phyloP scores from a whole-genome alignment of 2,888 invertebrate genomes.

The Eustalomyia histrio region DNA sequence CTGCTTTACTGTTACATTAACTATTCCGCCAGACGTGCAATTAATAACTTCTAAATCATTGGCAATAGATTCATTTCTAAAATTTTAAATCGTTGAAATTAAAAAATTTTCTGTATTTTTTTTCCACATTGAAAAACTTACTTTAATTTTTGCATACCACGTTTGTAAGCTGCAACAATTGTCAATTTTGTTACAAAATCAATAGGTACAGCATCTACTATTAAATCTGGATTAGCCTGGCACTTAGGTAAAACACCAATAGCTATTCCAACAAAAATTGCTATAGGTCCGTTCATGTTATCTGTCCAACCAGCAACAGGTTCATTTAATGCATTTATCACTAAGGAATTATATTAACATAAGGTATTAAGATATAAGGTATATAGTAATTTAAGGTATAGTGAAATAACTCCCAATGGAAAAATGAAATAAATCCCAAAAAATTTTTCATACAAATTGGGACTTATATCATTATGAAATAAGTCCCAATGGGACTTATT shows the following conservation, averaged over 20 bases:
- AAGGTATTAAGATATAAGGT: too few species aligned
- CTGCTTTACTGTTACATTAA: not conserved
- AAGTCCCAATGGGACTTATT: too few species aligned
- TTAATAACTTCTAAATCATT: conserved; percentile 37
- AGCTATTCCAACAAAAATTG: conserved; percentile 85
- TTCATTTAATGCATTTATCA: conserved; percentile 83
- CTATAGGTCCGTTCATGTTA: conserved; percentile 94
- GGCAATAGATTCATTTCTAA: conserved; percentile 11
- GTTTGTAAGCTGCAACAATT: conserved; percentile 85
- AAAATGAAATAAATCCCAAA: too few species aligned
- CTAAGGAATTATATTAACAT: conserved; percentile 76
- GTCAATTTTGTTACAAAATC: conserved; percentile 88
- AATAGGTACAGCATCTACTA: conserved; percentile 89
- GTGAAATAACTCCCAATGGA: too few species aligned
- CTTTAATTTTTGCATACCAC: conserved; percentile 79
- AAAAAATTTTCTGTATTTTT: not conserved
- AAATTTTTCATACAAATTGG: too few species aligned
- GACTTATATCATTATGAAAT: too few species aligned
- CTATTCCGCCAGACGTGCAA: conserved; percentile 1
- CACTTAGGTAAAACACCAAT: conserved; percentile 86
- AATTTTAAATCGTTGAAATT: too few species aligned
- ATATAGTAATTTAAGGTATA: too few species aligned
- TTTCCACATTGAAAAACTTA: not conserved
- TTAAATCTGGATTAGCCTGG: conserved; percentile 82
- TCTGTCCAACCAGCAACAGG: conserved; percentile 92